Base-by-base conservation (phyloP, 2,888 invertebrate species). In the Dexiosoma caninum region DNA sequence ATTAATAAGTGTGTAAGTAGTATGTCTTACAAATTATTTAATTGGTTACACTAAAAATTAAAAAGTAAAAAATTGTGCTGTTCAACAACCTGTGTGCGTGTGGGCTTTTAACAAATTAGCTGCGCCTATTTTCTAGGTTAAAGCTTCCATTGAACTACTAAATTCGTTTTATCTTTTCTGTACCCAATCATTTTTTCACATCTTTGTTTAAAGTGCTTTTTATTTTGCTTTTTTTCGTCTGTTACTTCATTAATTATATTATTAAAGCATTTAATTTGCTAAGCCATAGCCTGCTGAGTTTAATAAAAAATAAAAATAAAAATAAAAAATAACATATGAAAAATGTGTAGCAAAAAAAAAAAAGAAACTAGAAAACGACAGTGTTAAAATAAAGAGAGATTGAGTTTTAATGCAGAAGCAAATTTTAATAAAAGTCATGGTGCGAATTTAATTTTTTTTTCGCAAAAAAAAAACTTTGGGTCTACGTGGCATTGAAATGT, bases 41-140 rank as follows among this genome's bases (percentile, higher is more conserved):
- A 76, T 80, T 80, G 70, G 71, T 51, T 72, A 60, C 66, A 71
- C 51, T 57, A 32, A 1, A 27, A 62, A 40, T 30, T 16, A 64
- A 32, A 59, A 59, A 53, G 2, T 10, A 12, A 14, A 2, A 8
- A 40, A 27, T n/a, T 23, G 12, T 40, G 57, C 27, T 42, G 44
- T 64, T 74, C 57, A 60, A 21, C 86, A 85, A 85, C 85, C 83
- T 83, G 85, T 7, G n/a, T 57, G 55, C 37, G 37, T 87, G 83
- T 82, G 87, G 87, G 82, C 83, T 76, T 74, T 78, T 71, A 53
- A 77, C 81, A 76, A 62, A 67, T 82, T 80, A 40, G 74, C 78
- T 78, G 75, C 67, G 70, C 76, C 64, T 69, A 70, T 78, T 83
- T 83, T 82, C 74, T 81, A 67, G 82, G 77, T 81, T 82, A 82